These are phyloP conservation scores for Lasius platythorax DNA, from an alignment of 2,888 invertebrate species.

Conservation along the genomic window DNA sequence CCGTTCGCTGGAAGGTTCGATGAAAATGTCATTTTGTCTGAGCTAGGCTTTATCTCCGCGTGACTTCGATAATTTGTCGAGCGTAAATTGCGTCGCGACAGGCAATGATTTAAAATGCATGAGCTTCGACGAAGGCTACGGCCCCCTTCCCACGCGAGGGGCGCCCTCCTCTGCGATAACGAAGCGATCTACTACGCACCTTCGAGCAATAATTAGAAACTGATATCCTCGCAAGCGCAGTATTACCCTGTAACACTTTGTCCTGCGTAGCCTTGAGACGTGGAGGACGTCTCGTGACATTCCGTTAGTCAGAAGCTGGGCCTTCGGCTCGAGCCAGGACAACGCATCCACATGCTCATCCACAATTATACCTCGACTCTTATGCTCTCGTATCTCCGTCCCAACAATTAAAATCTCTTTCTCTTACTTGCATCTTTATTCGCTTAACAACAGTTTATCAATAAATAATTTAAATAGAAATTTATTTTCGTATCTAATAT, in stretches of 20 bases:
- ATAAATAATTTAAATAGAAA: neutral
- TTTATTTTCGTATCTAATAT: neutral
- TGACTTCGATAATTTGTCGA: slow-evolving; percentile 66
- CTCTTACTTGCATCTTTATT: neutral
- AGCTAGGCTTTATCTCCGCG: slow-evolving; percentile 26
- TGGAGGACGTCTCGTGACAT: slow-evolving; percentile 52
- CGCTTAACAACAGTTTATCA: neutral
- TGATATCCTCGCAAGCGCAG: slow-evolving; percentile 59
- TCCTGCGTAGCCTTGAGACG: slow-evolving; percentile 53
- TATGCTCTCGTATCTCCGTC: neutral
- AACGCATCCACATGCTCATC: slow-evolving; percentile 8
- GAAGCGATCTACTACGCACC: slow-evolving; percentile 53
- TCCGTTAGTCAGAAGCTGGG: slow-evolving; percentile 54
- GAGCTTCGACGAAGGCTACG: slow-evolving; percentile 62
- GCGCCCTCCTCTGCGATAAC: slow-evolving; percentile 17
- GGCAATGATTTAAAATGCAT: slow-evolving; percentile 71
- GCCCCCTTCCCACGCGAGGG: neutral
- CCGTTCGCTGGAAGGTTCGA: neutral
- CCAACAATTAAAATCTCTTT: slow-evolving; percentile 6
- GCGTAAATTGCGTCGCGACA: slow-evolving; percentile 68
- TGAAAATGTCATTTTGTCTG: slow-evolving; percentile 52
- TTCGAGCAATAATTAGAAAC: slow-evolving; percentile 68
- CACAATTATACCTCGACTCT: neutral
- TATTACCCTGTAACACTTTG: slow-evolving; percentile 69
- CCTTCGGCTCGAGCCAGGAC: slow-evolving; percentile 35